Evolutionary conservation across 2,888 invertebrate genomes (phyloP), one percentile per base, ranked within the genome.

Genomic region (Xanthia togata): DNA sequence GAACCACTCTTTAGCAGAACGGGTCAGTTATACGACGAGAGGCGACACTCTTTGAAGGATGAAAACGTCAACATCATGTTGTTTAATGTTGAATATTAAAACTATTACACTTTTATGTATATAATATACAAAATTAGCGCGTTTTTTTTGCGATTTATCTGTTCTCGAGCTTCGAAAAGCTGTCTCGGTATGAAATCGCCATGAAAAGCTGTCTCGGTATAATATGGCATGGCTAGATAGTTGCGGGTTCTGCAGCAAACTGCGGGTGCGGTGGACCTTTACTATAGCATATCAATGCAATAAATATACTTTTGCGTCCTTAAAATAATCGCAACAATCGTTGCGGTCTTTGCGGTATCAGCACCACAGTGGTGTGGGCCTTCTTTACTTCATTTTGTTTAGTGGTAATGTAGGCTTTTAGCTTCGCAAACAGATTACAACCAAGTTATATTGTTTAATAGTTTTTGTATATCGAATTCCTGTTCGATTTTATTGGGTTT

Each of bases 381-480:
- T 79, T 79, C 64, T 79, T 0, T 1, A 1, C 0, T 20, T 59
- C 1, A 6, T 3, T n/a, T 41, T 75, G 6, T 53, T 4, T 38
- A 23, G 23, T 79, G 70, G 41, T 14, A 1, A 41, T 11, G 60
- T 69, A 73, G 65, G 83, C 80, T 84, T 87, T 84, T 69, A 86
- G 70, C 83, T 72, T 57, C 6, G 76, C 70, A 83, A 84, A 87
- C 76, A 84, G 77, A 84, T 77, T 78, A 59, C 62, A 57, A 74
- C 12, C 38, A 74, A 79, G 77, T 78, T 75, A 55, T 78, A 79
- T 76, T 75, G 68, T 59, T 62, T 87, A 75, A 72, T 79, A 74
- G 77, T 79, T 77, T 65, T 69, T 72, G 64, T 74, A 44, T 82
- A 77, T 84, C 68, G 12, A 67, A 72, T 87, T 70, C 74, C 76